These are phyloP conservation scores for Lordiphosa fenestrarum DNA, from an alignment of 2,888 invertebrate genomes.

Conservation along the genomic window DNA sequence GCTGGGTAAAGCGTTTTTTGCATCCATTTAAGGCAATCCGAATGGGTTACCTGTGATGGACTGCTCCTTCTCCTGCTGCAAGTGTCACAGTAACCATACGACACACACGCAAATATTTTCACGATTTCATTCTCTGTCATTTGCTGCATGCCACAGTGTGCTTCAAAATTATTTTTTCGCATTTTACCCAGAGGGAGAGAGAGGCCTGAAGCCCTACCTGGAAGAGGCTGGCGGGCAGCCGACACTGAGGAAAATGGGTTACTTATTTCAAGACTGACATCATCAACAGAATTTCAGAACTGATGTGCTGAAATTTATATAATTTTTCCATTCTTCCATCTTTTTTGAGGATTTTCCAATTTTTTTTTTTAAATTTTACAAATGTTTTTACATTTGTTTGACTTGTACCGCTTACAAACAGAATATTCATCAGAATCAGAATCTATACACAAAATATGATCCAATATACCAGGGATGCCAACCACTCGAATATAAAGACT, in stretches of 20 bases:
- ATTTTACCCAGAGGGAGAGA: conserved; percentile 32
- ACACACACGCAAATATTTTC: conserved; percentile 79
- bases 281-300: too few species aligned
- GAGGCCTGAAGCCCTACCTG: conserved; percentile 34
- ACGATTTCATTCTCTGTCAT: conserved; percentile 79
- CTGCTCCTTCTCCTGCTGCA: conserved; percentile 23
- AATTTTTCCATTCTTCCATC: too few species aligned
- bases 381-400: too few species aligned
- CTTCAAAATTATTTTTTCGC: conserved; percentile 75
- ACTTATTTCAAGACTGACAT: too few species aligned
- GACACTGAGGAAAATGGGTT: conserved; percentile 18
- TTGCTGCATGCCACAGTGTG: conserved; percentile 79
- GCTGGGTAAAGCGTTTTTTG: conserved; percentile 29
- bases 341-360: too few species aligned
- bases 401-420: too few species aligned
- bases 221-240: conserved; percentile 22
- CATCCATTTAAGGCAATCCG: conserved; percentile 66
- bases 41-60: conserved; percentile 17
- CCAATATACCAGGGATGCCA: too few species aligned
- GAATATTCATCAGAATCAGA: too few species aligned
- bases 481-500: too few species aligned
- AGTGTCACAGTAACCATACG: conserved; percentile 76
- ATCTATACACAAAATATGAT: too few species aligned
- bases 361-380: too few species aligned
- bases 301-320: too few species aligned